A percentile compares a stretch with the other conserved stretches of the same genome.
These are phyloP conservation scores for Acholoe squamosa DNA, from an alignment of 2,888 invertebrate genomes.

Conservation along the genomic window DNA sequence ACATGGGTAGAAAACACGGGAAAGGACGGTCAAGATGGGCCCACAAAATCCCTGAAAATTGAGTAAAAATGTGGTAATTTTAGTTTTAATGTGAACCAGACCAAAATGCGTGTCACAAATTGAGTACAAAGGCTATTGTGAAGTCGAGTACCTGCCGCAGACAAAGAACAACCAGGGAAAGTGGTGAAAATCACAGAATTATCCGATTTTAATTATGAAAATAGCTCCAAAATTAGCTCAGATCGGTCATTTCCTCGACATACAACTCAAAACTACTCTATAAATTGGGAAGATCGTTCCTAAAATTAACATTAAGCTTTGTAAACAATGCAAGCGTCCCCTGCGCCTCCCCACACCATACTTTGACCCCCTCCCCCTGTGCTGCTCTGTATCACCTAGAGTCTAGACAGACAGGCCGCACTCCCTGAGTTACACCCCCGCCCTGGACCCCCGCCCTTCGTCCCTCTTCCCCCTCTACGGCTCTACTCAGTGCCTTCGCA, in stretches of 20 bases:
- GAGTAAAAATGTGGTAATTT: background rate
- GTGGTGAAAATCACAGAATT: background rate
- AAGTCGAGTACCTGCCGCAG: background rate
- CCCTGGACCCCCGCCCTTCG: too few species aligned
- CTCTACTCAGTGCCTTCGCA: too few species aligned
- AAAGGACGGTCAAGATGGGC: background rate
- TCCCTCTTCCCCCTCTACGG: too few species aligned
- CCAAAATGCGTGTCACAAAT: background rate
- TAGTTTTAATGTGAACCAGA: background rate
- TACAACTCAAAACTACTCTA: background rate
- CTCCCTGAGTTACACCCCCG: too few species aligned
- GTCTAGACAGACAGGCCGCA: too few species aligned
- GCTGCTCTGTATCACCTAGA: too few species aligned
- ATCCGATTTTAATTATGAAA: background rate
- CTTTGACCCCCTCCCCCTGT: too few species aligned
- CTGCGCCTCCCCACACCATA: background rate
- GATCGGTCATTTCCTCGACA: background rate
- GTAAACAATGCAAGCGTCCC: slow-evolving; percentile 2
- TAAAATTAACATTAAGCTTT: background rate
- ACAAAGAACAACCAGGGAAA: background rate
- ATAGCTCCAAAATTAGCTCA: background rate
- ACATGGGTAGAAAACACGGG: background rate
- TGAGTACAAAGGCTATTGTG: background rate
- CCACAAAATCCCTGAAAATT: background rate
- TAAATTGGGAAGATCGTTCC: background rate